Evolutionary conservation across 2,113 vertebrate species (phyloP), one percentile per base, ranked within the genome.

Genomic region (Chloebia gouldiae): DNA sequence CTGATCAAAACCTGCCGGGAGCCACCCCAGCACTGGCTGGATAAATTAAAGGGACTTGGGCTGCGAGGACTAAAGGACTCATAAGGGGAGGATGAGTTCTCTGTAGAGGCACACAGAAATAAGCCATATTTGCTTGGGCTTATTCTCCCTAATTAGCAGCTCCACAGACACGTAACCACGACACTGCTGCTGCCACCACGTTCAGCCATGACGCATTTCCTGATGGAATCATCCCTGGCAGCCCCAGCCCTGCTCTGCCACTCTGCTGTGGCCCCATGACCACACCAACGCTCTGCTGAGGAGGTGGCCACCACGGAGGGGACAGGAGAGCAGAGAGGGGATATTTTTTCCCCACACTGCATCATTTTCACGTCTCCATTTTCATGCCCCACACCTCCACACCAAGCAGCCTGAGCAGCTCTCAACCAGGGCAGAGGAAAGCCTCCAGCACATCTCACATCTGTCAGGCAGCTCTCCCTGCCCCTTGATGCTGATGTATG

Each of bases 241-340:
- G 80, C 9, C 31, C 33, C 2, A 3, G n/a, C 42, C 24, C 31
- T 7, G 15, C 27, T 33, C 45, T 15, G 3, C 45, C 59, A 47
- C 69, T 3, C 1, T 9, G 21, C 27, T 1, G 1, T 37, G 69
- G 69, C 42, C 31, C 40, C 0, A 1, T 0, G 2, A 5, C 24
- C 73, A 56, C 30, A 20, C 24, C 20, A 50, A 25, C 0, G 0
- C 64, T 50, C 44, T 82, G 39, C 35, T 51, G 57, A 42, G 49
- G 40, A 0, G 0, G 14, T 9, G 47, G 39, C 35, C 51, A 51
- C 56, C 56, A 66, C 0, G 0, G 70, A 59, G 15, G 11, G 31
- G 31, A 47, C 1, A 6, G 12, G 5, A 28, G 11, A 71, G 16
- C 53, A 88, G 31, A 77, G 45, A 16, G 56, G 7, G 50, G 42